These are phyloP conservation scores for Dromiciops gliroides DNA, from an alignment of 2,113 vertebrate genomes.

Conservation along the genomic window DNA sequence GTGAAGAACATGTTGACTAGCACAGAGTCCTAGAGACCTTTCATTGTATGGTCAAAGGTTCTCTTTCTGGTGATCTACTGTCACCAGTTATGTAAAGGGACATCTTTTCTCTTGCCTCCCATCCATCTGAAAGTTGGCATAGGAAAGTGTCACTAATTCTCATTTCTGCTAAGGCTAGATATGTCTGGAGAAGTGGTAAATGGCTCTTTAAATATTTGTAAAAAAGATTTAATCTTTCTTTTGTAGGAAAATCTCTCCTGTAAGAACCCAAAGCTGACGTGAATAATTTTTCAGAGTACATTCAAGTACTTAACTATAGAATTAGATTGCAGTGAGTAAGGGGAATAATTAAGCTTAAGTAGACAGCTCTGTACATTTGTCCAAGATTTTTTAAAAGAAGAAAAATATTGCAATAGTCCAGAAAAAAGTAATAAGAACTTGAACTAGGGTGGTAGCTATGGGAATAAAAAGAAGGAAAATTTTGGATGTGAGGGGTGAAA, in stretches of 20 bases:
- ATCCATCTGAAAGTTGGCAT: neutral
- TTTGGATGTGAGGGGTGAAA: neutral
- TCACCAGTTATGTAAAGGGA: neutral
- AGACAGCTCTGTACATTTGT: conserved; percentile 2
- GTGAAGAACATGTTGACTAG: neutral
- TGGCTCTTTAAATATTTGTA: neutral
- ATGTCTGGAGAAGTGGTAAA: neutral
- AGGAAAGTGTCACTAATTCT: neutral
- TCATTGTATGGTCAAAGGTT: neutral
- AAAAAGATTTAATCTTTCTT: neutral
- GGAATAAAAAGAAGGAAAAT: neutral
- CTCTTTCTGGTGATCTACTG: no score
- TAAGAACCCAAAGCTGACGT: neutral
- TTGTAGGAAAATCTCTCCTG: neutral
- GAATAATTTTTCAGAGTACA: neutral
- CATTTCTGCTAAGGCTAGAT: neutral
- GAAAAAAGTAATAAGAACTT: neutral
- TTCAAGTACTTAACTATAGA: neutral
- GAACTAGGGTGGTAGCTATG: neutral
- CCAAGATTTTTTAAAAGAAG: neutral
- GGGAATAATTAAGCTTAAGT: neutral
- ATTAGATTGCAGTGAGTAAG: neutral
- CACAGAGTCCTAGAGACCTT: neutral
- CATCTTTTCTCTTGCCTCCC: neutral
- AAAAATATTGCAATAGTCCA: neutral